These are phyloP conservation scores for Percopsis omiscomaycus DNA, from an alignment of 2,797 vertebrate genomes.

Conservation along the genomic window DNA sequence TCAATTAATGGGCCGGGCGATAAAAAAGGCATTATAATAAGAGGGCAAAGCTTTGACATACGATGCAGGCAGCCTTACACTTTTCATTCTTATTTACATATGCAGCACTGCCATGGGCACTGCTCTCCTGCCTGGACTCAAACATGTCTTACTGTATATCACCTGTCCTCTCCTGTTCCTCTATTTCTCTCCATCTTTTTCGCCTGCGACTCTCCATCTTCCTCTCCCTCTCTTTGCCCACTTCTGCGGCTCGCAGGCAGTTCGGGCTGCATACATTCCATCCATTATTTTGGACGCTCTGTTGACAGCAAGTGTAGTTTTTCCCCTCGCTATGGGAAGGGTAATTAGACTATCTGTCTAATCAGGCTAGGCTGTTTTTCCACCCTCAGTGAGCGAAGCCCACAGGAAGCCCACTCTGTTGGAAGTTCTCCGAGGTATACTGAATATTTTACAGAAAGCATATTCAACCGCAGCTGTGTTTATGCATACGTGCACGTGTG, in stretches of 20 bases:
- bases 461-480: neutral
- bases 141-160: neutral
- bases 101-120: neutral
- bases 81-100: too few relatives aligned
- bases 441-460: too few relatives aligned
- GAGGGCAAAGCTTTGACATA: too few relatives aligned
- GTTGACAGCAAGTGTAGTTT: conserved; percentile 44
- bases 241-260: conserved; percentile 9
- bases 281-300: conserved; percentile 46
- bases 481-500: neutral
- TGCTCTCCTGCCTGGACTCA: neutral
- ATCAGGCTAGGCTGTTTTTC: conserved; percentile 41
- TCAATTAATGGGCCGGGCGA: too few relatives aligned
- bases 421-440: conserved; percentile 6
- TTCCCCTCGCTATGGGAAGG: conserved; percentile 23
- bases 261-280: conserved; percentile 42
- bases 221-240: conserved; percentile 3
- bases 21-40: too few relatives aligned
- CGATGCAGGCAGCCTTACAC: too few relatives aligned
- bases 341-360: conserved; percentile 44
- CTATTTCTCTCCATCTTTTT: neutral
- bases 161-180: conserved; percentile 1
- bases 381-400: neutral
- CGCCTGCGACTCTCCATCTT: neutral
- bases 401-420: neutral